Evolutionary conservation across 2,797 vertebrate genomes (phyloP), one percentile per base, ranked within the genome.

Genomic region (Falco peregrinus): DNA sequence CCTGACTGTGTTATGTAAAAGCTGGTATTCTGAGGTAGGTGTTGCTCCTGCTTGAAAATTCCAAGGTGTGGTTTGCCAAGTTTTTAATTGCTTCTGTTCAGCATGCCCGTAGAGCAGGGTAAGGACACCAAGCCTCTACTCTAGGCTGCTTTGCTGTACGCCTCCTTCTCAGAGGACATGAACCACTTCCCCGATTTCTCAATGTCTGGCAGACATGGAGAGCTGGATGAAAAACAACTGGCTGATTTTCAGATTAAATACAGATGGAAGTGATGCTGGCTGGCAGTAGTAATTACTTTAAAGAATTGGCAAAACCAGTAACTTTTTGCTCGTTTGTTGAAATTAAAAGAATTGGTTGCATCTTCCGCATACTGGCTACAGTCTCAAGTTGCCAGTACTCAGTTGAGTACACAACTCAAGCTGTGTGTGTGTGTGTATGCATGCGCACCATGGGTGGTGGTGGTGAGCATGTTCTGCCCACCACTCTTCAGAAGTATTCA

Each of bases 201-300:
- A 95, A 61, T 37, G 56, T 48, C 80, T 96, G 94, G 94, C 93
- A 93, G 70, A 90, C 73, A 93, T 17, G 24, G 45, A 67, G 43
- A 92, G 84, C 76, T 96, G 96, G 94, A 94, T 70, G 54, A 87
- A 96, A 95, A 96, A 43, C 94, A 96, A 13, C 59, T 97, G 96
- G 91, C 83, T 76, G 56, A 82, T 73, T 93, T 95, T 95, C 96
- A 97, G 85, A 76, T 80, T 96, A 90, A 96, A 95, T 87, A 96
- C 89, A 96, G 77, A 95, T 91, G 85, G 85, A 78, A 91, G 29
- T 43, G 85, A 81, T 94, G 89, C 85, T 95, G 87, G 76, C 82
- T 96, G 94, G 96, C 80, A 91, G 77, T 43, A 31, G 51, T 63
- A 94, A 91, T 69, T 91, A 63, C 2, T 2, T 87, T 91, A 37